phyloP scores from a whole-genome alignment of 2,113 vertebrate species.

The Cololabis saira region DNA sequence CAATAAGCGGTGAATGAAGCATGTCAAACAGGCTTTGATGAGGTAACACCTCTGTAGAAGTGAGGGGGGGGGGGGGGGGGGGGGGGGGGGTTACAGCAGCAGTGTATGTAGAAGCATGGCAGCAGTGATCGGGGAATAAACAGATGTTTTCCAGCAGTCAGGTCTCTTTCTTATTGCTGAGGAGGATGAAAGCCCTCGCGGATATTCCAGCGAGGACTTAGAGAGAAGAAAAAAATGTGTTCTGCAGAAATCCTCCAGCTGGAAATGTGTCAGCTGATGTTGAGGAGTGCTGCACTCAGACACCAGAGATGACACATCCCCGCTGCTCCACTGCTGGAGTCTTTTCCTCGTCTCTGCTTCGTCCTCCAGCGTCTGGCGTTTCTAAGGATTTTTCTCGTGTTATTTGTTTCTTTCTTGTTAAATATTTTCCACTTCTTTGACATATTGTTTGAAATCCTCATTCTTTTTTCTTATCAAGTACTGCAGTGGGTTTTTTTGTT shows the following conservation, averaged over 20 bases:
- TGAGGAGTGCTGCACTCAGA: no score
- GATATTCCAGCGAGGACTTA: neutral
- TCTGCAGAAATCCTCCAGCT: neutral
- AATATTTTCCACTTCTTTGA: no score
- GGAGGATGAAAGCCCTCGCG: neutral
- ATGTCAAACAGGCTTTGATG: constrained; percentile 27
- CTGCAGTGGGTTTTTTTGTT: no score
- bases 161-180: neutral
- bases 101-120: no score
- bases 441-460: no score
- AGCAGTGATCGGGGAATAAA: neutral
- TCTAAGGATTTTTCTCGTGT: no score
- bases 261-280: neutral
- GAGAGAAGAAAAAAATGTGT: neutral
- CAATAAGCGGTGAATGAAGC: constrained; percentile 44
- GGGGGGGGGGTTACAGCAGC: neutral
- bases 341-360: no score
- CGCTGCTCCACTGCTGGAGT: no score
- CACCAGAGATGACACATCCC: no score
- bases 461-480: no score
- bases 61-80: neutral
- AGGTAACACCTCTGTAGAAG: constrained; percentile 25
- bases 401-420: no score
- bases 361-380: no score
- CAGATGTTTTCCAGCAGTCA: neutral